Percentiles rank a stretch among this genome's conserved stretches.
Conservation (phyloP, 2,888 invertebrate species). For the Melanostoma mellinum region DNA sequence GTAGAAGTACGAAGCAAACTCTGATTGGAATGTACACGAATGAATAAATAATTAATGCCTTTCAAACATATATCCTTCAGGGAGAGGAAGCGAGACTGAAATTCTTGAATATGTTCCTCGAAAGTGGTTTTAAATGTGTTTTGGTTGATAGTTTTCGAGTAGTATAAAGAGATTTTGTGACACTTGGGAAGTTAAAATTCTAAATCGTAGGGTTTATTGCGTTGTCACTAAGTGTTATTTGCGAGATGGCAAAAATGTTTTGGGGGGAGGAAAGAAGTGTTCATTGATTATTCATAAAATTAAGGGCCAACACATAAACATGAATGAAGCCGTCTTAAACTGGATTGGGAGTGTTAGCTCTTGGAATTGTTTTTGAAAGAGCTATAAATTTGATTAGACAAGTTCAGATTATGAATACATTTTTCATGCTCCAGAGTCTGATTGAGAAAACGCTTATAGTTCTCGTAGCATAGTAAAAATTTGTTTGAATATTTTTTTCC, state of each 20-base stretch:
- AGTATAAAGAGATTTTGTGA: conserved; percentile 65
- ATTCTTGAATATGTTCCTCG: conserved; percentile 19
- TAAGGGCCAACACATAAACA: background rate
- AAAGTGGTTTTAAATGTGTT: conserved; percentile 62
- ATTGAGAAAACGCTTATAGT: no score
- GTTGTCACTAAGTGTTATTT: conserved; percentile 60
- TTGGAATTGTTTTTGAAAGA: background rate
- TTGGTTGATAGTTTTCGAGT: conserved; percentile 62
- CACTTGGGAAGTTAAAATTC: conserved; percentile 56
- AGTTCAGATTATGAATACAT: background rate
- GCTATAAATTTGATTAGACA: conserved; percentile 33
- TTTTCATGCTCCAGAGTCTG: no score
- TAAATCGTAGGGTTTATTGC: conserved; percentile 47
- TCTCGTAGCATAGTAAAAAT: no score
- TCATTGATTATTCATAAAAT: conserved; percentile 54
- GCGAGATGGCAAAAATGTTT: conserved; percentile 11
- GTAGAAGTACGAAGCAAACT: conserved; percentile 49
- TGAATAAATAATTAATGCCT: conserved; percentile 68
- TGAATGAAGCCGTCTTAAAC: no score
- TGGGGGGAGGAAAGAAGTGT: conserved; percentile 5
- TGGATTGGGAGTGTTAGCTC: background rate
- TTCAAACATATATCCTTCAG: conserved; percentile 2
- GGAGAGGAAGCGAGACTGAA: background rate
- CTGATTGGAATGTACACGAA: conserved; percentile 69
- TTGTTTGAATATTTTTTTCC: no score